Base-by-base conservation (phyloP, 2,113 vertebrate genomes). In the Sapajus apella region DNA sequence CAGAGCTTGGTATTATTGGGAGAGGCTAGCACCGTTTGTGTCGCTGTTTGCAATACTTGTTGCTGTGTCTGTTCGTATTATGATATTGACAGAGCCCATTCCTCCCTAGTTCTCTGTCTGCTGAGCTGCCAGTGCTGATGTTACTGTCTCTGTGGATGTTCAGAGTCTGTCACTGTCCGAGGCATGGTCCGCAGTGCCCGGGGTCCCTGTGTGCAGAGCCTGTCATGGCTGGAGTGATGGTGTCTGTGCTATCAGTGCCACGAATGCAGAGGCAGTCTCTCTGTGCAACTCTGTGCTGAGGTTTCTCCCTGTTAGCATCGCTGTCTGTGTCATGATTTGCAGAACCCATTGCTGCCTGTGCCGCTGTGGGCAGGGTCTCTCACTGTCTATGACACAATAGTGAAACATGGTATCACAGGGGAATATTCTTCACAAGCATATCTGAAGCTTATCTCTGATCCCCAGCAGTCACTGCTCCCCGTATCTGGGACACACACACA, bases 261-360 rank as follows among this genome's bases (percentile, higher is more conserved):
- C 0, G 4, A 58, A 47, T 6, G 21, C 21, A 40, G 30, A 81
- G 64, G 18, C 13, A 5, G 2, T 18, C 50, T 10, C 47, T 58
- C 80, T 30, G n/a, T 16, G 52, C 43, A 4, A 27, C 52, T 56
- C 64, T 18, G 27, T 7, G 83, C 37, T 40, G 9, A 73, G 37
- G 3, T 37, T 23, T 35, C 4, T 45, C 35, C 2, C 37, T 14
- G 6, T 14, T 16, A 17, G 35, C 1, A 23, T 35, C 5, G 0
- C 50, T 40, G 18, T 77, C 66, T 27, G 13, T 0, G 12, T 7
- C 10, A 4, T 2, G 52, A 79, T 87, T 87, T 61, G 50, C 55
- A 93, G 55, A 55, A 40, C 32, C 25, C 13, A 6, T 0, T 21
- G 13, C 56, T 8, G 0, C 30, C 18, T 3, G 4, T 43, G 91